phyloP scores from a whole-genome alignment of 2,797 vertebrate genomes.

The Muscicapa striata region DNA sequence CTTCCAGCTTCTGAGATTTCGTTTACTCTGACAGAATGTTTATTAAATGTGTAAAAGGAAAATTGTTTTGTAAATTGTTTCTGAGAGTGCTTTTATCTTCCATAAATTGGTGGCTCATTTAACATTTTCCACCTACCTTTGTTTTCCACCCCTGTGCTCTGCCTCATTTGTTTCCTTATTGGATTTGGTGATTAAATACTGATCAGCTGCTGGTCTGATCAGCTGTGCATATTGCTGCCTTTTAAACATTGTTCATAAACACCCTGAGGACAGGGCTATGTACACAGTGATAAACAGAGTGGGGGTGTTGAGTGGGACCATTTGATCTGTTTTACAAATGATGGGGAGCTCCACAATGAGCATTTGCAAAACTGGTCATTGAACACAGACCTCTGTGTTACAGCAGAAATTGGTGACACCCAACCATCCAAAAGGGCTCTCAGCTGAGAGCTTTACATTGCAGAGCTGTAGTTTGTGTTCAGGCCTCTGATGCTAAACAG shows the following conservation, averaged over 20 bases:
- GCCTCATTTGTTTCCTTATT: slow-evolving; percentile 61
- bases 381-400: not conserved
- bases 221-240: slow-evolving; percentile 53
- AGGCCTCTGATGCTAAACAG: not conserved
- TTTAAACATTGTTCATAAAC: slow-evolving; percentile 19
- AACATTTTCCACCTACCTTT: slow-evolving; percentile 58
- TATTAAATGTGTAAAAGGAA: slow-evolving; percentile 91
- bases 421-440: not conserved
- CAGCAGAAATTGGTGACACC: not conserved
- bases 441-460: not conserved
- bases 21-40: slow-evolving; percentile 91
- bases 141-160: slow-evolving; percentile 35
- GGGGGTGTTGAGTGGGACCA: not conserved
- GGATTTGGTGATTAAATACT: slow-evolving; percentile 58
- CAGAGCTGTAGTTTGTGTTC: not conserved
- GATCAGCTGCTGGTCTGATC: slow-evolving; percentile 58
- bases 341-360: slow-evolving; percentile 23
- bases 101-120: slow-evolving; percentile 49
- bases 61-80: slow-evolving; percentile 89
- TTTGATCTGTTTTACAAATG: slow-evolving; percentile 50
- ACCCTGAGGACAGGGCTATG: slow-evolving; percentile 27
- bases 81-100: slow-evolving; percentile 69
- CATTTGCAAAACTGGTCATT: slow-evolving; percentile 30
- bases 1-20: slow-evolving; percentile 86
- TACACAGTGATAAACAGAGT: not conserved